A percentile compares a stretch with the other conserved stretches of the same genome.
Conservation (phyloP, 2,888 invertebrate genomes). For the Himalopsyche tibetana region DNA sequence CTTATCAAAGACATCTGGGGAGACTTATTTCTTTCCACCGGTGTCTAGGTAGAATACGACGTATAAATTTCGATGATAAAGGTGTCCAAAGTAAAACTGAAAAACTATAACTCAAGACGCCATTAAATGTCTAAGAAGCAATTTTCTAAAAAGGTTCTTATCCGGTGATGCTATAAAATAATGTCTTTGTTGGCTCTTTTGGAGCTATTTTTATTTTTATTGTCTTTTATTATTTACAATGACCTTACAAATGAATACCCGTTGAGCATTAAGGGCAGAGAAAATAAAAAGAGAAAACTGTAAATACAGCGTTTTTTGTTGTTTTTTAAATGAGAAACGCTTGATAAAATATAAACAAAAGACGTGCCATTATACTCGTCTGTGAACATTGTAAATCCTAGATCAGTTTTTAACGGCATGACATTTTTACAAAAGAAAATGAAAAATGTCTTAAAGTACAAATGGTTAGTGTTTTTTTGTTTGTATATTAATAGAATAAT, state of each 20-base stretch:
- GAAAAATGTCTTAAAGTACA: too few species aligned
- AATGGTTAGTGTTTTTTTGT: too few species aligned
- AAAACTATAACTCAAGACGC: constrained; percentile 24
- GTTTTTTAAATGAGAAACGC: background rate
- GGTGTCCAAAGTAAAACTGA: constrained; percentile 27
- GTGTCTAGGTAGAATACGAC: too few species aligned
- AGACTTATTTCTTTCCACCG: too few species aligned
- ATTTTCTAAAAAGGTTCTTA: constrained; percentile 32
- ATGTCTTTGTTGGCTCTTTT: constrained; percentile 34
- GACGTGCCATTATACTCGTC: background rate
- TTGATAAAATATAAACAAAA: background rate
- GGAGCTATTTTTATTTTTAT: constrained; percentile 17
- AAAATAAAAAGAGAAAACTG: background rate
- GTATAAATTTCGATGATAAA: too few species aligned
- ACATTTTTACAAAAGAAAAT: too few species aligned
- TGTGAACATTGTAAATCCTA: background rate
- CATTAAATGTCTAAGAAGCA: constrained; percentile 32
- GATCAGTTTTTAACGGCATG: too few species aligned
- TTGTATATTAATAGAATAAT: too few species aligned
- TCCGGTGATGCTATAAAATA: constrained; percentile 12
- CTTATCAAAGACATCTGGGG: too few species aligned
- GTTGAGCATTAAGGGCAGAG: background rate
- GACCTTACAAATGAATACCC: constrained; percentile 28
- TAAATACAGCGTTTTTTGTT: background rate
- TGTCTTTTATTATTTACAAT: constrained; percentile 40